Base-by-base conservation (phyloP, 37 sponge, comb jelly and placozoan species). In the Lycopodina hypogea region DNA sequence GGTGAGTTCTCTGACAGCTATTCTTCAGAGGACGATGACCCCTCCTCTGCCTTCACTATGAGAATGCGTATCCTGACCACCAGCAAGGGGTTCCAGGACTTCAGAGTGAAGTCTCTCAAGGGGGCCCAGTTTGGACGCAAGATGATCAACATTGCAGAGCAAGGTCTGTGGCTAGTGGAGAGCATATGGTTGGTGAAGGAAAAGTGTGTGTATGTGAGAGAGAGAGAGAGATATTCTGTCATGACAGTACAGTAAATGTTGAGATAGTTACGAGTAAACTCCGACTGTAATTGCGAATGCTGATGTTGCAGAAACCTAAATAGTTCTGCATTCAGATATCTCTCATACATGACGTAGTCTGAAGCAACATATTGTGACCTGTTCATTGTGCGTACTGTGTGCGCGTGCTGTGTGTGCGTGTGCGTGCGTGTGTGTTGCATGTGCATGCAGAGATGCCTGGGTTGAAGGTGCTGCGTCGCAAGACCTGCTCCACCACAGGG, bases 371-470 rank as follows among this genome's bases (percentile, higher is more conserved):
- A n/a, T n/a, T n/a, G n/a, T n/a, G n/a, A n/a, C n/a, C n/a, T n/a
- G n/a, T n/a, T n/a, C n/a, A n/a, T n/a, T n/a, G n/a, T n/a, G n/a
- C n/a, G n/a, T n/a, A n/a, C n/a, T 26, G 28, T 59, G 60, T 45
- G 48, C 9, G 9, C 9, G 48, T 45, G 8, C 9, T 45, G 9
- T 12, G 48, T 45, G 48, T 45, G 48, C 9, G 48, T 45, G 48
- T 45, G 48, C 4, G 48, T 45, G 28, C 60, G 12, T 59, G 12
- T 18, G 12, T 59, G 60, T 17, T 59, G 28, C 60, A 59, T 59
- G 60, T 59, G 28, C 12, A 17, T 59, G 0, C 75, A 91, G 95
- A 91, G 80, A 95, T 95, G 95, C 88, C 95, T 11, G 95, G 89
- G 57, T 68, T 95, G 56, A 89, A 86, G 84, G 65, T 88, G 45